Evolutionary conservation across 2,888 invertebrate genomes (phyloP).

Genomic region (Orthosia incerta): DNA sequence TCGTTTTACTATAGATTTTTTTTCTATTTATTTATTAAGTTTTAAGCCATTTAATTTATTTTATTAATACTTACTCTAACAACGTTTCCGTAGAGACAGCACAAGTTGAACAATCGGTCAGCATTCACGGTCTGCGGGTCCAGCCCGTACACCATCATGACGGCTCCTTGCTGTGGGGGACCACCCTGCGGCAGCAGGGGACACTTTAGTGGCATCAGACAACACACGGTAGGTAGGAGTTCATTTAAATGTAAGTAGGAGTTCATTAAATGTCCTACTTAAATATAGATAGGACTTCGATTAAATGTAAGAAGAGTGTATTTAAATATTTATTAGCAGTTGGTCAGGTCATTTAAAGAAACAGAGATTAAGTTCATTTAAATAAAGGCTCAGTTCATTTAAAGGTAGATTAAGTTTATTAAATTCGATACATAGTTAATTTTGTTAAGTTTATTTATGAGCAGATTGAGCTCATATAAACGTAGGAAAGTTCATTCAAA

Average conservation of each 20-base stretch:
- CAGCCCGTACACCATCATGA: constrained; percentile 99
- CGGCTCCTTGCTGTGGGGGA: constrained; percentile 94
- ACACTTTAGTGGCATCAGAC: constrained; percentile 34
- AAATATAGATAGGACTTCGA: background rate
- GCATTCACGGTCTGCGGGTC: constrained; percentile 98
- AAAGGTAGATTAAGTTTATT: background rate
- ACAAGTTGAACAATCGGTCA: constrained; percentile 98
- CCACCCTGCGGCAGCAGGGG: constrained; percentile 78
- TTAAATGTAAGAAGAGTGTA: too few relatives aligned
- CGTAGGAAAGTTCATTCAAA: background rate
- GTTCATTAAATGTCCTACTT: constrained; percentile 1
- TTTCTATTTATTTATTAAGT: too few relatives aligned
- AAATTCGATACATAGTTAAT: too few relatives aligned
- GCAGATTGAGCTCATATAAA: background rate
- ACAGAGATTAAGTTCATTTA: too few relatives aligned
- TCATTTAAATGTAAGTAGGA: background rate
- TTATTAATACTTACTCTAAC: constrained; percentile 94
- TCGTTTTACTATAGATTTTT: too few relatives aligned
- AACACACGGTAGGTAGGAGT: background rate
- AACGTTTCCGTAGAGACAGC: constrained; percentile 99
- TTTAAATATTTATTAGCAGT: too few relatives aligned
- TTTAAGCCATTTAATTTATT: too few relatives aligned
- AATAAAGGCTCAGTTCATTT: background rate
- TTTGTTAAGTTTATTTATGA: background rate
- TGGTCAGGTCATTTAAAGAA: too few relatives aligned